Percentiles rank a stretch among this genome's conserved stretches.
phyloP scores from a whole-genome alignment of 2,113 vertebrate genomes.

The Bungarus multicinctus region DNA sequence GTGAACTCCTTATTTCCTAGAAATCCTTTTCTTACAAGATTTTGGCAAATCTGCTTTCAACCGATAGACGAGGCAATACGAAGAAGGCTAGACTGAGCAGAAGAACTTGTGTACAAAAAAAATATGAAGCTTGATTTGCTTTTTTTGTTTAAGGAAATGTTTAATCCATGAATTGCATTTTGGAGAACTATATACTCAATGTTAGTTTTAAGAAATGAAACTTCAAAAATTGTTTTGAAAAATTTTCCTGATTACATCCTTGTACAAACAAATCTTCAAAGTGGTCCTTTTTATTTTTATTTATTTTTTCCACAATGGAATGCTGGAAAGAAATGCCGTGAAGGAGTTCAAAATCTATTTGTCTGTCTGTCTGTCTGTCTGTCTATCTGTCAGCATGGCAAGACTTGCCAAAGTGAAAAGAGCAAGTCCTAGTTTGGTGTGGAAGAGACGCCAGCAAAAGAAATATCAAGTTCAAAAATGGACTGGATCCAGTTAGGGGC shows the following conservation, averaged over 20 bases:
- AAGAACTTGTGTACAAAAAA: conserved; percentile 40
- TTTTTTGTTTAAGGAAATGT: conserved; percentile 14
- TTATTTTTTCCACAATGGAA: neutral
- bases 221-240: conserved; percentile 58
- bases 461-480: neutral
- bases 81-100: conserved; percentile 49
- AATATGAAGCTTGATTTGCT: neutral
- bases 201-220: conserved; percentile 55
- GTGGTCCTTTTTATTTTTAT: conserved; percentile 25
- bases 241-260: conserved; percentile 55
- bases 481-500: neutral
- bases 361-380: neutral
- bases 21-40: conserved; percentile 42
- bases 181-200: conserved; percentile 40
- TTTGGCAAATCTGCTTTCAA: conserved; percentile 14
- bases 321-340: neutral
- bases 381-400: neutral
- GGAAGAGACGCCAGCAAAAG: neutral
- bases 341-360: neutral
- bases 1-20: conserved; percentile 25
- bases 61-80: conserved; percentile 18
- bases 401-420: neutral
- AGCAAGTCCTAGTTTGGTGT: neutral
- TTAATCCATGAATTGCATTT: conserved; percentile 51
- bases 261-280: conserved; percentile 62